Conservation (phyloP, 2,797 vertebrate species). For the Microcaecilia unicolor region DNA sequence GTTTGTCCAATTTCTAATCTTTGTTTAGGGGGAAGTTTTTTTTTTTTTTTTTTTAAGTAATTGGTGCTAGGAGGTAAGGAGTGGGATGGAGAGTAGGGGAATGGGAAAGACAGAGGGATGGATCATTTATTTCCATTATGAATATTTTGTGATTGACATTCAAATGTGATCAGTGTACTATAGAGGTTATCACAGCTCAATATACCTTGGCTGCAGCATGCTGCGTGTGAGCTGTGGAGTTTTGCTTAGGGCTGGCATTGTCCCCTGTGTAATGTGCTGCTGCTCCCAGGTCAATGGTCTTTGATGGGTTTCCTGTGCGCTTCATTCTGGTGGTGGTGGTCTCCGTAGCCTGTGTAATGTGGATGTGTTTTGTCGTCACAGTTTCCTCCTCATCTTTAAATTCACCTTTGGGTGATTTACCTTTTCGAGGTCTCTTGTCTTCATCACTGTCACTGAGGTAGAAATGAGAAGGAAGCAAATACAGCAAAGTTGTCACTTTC, state of each 20-base stretch:
- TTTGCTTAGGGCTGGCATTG: slow-evolving; percentile 61
- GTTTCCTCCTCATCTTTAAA: slow-evolving; percentile 96
- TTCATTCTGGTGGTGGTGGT: slow-evolving; percentile 84
- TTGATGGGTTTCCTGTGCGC: slow-evolving; percentile 80
- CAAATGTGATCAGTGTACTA: too few relatives aligned
- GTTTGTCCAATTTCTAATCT: too few relatives aligned
- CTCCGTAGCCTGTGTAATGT: slow-evolving; percentile 89
- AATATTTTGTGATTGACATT: too few relatives aligned
- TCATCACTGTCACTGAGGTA: slow-evolving; percentile 80
- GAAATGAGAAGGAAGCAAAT: slow-evolving; percentile 34
- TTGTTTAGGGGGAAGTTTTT: too few relatives aligned
- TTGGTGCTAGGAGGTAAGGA: too few relatives aligned
- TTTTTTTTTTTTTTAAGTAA: too few relatives aligned
- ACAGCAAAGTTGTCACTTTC: slow-evolving; percentile 2
- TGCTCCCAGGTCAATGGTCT: slow-evolving; percentile 89
- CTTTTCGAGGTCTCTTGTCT: slow-evolving; percentile 66
- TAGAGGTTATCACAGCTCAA: too few relatives aligned
- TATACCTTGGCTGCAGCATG: slow-evolving; percentile 63
- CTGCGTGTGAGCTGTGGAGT: slow-evolving; percentile 35
- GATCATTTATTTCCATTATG: too few relatives aligned
- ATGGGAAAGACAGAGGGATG: too few relatives aligned
- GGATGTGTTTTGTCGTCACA: slow-evolving; percentile 85
- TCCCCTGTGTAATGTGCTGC: slow-evolving; percentile 89
- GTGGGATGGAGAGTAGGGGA: too few relatives aligned
- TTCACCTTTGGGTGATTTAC: slow-evolving; percentile 68